Percentiles rank a stretch among this genome's conserved stretches.
phyloP scores from a whole-genome alignment of 2,797 vertebrate genomes.

The Anguilla anguilla region DNA sequence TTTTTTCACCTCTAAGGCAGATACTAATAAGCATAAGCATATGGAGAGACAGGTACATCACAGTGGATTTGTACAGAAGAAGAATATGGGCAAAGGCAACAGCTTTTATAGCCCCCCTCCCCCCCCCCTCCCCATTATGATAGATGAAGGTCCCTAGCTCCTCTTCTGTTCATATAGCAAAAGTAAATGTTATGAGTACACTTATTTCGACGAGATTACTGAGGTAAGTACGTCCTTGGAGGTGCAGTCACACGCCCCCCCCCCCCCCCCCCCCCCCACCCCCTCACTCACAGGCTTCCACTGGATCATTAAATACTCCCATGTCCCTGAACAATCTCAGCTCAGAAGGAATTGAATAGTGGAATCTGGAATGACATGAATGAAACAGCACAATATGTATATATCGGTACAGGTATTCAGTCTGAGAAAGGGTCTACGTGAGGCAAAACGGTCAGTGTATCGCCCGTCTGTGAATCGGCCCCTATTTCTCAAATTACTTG shows the following conservation, averaged over 20 bases:
- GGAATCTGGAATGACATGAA: conserved; percentile 39
- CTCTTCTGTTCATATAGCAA: background rate
- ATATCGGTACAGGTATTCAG: conserved; percentile 34
- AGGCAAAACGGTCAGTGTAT: conserved; percentile 42
- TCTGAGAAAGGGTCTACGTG: conserved; percentile 26
- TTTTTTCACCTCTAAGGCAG: background rate
- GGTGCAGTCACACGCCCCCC: background rate
- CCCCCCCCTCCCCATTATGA: background rate
- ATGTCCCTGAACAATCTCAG: conserved; percentile 41
- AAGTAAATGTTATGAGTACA: background rate
- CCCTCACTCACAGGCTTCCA: conserved; percentile 36
- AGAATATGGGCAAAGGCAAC: conserved; percentile 2
- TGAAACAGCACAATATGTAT: conserved; percentile 35
- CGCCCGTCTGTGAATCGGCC: conserved; percentile 36
- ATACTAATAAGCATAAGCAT: background rate
- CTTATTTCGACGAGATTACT: conserved; percentile 43
- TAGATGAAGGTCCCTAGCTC: background rate
- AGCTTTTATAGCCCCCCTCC: background rate
- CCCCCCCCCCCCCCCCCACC: no score
- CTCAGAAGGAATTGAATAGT: conserved; percentile 51
- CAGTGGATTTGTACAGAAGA: background rate
- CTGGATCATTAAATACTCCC: conserved; percentile 43
- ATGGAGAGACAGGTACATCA: background rate
- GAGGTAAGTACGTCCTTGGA: conserved; percentile 65
- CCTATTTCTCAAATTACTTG: conserved; percentile 26